Evolutionary conservation across 2,888 invertebrate genomes (phyloP).

Genomic region (Asteroscopus sphinx): DNA sequence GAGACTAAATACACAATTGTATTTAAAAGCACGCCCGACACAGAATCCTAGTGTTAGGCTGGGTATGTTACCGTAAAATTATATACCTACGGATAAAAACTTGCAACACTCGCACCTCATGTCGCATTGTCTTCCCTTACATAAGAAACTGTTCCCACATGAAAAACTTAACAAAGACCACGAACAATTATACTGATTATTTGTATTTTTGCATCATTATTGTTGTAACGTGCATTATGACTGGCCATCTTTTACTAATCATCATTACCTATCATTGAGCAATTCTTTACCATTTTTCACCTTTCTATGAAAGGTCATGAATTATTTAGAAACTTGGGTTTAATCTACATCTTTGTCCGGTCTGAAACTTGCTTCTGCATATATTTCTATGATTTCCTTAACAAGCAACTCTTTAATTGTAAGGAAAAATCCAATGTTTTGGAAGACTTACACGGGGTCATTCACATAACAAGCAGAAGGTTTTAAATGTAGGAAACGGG

Average conservation of each 20-base stretch:
- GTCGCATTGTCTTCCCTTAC: constrained; percentile 38
- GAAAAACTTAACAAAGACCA: constrained; percentile 44
- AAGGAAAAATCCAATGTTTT: no score
- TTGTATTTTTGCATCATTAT: constrained; percentile 37
- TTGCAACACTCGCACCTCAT: constrained; percentile 13
- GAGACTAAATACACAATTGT: constrained; percentile 4
- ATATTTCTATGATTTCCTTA: no score
- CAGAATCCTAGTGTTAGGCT: not conserved
- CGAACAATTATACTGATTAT: constrained; percentile 42
- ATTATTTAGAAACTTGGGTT: not conserved
- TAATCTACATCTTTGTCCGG: no score
- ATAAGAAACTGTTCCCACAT: constrained; percentile 45
- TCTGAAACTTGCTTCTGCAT: no score
- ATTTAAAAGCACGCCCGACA: constrained; percentile 17
- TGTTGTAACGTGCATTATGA: constrained; percentile 42
- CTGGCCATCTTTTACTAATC: constrained; percentile 23
- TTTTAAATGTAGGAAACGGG: no score
- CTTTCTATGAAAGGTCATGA: not conserved
- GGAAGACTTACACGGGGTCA: no score
- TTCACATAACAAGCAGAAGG: no score
- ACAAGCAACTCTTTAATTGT: no score
- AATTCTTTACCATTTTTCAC: constrained; percentile 6
- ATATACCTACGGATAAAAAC: constrained; percentile 20
- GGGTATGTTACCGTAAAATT: constrained; percentile 16
- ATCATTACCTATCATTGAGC: constrained; percentile 4